Percentiles rank a stretch among this genome's conserved stretches.
These are phyloP conservation scores for Drosophila rubida DNA, from an alignment of 2,888 invertebrate species.

Conservation along the genomic window DNA sequence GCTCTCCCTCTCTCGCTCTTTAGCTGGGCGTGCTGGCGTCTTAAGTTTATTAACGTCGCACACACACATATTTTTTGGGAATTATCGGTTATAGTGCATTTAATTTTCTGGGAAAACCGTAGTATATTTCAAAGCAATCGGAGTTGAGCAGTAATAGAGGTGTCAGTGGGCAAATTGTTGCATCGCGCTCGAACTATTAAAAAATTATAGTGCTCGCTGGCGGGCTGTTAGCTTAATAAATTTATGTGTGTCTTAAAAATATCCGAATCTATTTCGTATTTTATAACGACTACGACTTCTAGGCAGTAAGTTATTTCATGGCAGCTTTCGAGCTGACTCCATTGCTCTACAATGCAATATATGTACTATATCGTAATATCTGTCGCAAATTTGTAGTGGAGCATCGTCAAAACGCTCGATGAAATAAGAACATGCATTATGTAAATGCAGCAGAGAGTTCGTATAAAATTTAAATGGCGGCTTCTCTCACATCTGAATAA, in stretches of 20 bases:
- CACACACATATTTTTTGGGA: slow-evolving; percentile 25
- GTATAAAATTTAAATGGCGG: slow-evolving; percentile 42
- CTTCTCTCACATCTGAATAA: slow-evolving; percentile 46
- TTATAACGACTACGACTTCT: slow-evolving; percentile 2
- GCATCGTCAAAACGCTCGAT: background rate
- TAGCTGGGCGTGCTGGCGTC: slow-evolving; percentile 75
- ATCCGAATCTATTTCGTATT: background rate
- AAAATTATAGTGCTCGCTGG: too few species aligned
- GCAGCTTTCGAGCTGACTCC: too few species aligned
- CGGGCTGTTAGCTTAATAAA: background rate
- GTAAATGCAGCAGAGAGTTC: slow-evolving; percentile 9
- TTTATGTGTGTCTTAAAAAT: background rate
- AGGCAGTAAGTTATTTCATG: too few species aligned
- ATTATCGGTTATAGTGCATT: slow-evolving; percentile 16
- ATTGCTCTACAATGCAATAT: too few species aligned
- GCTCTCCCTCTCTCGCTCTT: too few species aligned
- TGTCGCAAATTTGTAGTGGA: too few species aligned
- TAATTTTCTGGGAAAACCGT: slow-evolving; percentile 6
- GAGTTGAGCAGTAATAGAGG: background rate
- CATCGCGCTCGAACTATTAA: too few species aligned
- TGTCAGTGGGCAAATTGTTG: background rate
- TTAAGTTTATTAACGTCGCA: slow-evolving; percentile 62
- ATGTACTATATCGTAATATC: too few species aligned
- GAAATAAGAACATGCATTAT: slow-evolving; percentile 12
- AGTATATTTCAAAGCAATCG: background rate